Conservation (phyloP, 2,797 vertebrate species). For the Rhinophrynus dorsalis region DNA sequence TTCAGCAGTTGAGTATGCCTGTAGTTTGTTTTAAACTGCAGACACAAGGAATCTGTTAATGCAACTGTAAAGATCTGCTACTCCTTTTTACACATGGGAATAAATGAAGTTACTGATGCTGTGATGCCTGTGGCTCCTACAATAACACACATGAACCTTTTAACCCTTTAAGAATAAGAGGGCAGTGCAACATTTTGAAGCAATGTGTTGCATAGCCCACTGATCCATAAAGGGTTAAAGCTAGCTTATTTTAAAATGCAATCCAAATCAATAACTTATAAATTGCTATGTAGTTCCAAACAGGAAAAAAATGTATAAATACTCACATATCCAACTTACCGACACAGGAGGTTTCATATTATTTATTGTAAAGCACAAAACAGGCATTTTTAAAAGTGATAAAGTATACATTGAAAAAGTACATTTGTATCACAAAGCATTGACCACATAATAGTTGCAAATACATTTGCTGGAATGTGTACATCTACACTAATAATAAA, state of each 20-base stretch:
- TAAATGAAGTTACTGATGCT: constrained; percentile 40
- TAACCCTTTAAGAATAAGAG: too few relatives aligned
- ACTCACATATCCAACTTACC: constrained; percentile 95
- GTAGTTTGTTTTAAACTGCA: too few relatives aligned
- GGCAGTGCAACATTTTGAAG: too few relatives aligned
- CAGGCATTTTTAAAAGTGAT: constrained; percentile 96
- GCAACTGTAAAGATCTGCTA: constrained; percentile 68
- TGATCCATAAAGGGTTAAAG: too few relatives aligned
- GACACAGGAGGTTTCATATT: constrained; percentile 99
- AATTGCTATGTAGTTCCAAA: constrained; percentile 66
- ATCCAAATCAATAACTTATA: too few relatives aligned
- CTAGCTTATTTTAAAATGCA: too few relatives aligned
- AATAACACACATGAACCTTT: constrained; percentile 2
- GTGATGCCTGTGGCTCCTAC: constrained; percentile 1
- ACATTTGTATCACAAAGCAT: constrained; percentile 98
- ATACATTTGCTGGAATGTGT: constrained; percentile 99
- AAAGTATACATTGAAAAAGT: constrained; percentile 99
- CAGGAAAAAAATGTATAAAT: constrained; percentile 66
- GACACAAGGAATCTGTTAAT: too few relatives aligned
- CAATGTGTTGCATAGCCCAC: too few relatives aligned
- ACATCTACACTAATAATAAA: constrained; percentile 98
- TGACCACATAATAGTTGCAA: constrained; percentile 93
- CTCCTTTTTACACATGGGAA: constrained; percentile 55
- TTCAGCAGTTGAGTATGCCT: too few relatives aligned
- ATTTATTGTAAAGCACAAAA: constrained; percentile 99